Conservation (phyloP, 2,888 invertebrate species). For the Drosophila leonis region DNA sequence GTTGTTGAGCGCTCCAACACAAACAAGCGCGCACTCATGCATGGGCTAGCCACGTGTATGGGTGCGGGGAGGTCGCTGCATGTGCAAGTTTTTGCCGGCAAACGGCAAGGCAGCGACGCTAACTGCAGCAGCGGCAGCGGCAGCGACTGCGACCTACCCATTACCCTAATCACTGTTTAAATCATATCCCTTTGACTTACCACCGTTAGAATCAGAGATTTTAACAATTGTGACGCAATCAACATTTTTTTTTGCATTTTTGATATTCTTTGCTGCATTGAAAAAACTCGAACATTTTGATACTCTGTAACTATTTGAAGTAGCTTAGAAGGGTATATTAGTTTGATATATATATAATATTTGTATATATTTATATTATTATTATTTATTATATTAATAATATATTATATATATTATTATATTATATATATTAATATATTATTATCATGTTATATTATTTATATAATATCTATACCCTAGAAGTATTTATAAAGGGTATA, state of each 20-base stretch:
- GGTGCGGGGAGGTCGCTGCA: conserved; percentile 43
- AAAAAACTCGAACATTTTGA: too few relatives aligned
- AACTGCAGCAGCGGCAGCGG: conserved; percentile 34
- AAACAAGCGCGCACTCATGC: conserved; percentile 24
- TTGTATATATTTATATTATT: not conserved
- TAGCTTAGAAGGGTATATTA: not conserved
- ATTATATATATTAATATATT: too few relatives aligned
- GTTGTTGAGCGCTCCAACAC: conserved; percentile 20
- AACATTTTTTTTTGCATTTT: not conserved
- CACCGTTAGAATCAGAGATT: conserved; percentile 1
- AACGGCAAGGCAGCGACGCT: conserved; percentile 43
- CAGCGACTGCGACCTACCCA: conserved; percentile 39
- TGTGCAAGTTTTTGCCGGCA: conserved; percentile 62
- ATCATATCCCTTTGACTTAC: conserved; percentile 2
- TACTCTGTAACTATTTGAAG: not conserved
- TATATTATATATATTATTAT: too few relatives aligned
- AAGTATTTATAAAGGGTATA: too few relatives aligned
- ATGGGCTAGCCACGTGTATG: conserved; percentile 10
- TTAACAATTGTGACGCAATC: not conserved
- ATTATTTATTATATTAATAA: too few relatives aligned
- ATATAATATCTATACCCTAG: too few relatives aligned
- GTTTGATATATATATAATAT: not conserved
- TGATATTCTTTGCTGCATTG: not conserved
- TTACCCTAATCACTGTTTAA: conserved; percentile 5
- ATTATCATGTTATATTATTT: too few relatives aligned